phyloP scores from a whole-genome alignment of 2,797 vertebrate genomes.

The Crenichthys baileyi region DNA sequence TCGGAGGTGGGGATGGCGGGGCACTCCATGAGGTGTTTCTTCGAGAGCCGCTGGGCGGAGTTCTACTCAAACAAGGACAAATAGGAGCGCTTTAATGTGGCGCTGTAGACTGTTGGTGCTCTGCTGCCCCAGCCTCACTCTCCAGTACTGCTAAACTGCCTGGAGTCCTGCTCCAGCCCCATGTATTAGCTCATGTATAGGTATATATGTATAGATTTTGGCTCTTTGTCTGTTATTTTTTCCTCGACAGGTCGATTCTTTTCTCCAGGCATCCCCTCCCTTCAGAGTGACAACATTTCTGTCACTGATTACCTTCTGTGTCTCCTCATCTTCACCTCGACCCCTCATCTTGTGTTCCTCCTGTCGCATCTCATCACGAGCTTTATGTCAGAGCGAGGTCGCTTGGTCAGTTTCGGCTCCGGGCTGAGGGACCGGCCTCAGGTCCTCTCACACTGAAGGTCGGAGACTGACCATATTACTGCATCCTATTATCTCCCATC shows the following conservation, averaged over 20 bases:
- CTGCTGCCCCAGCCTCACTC: constrained; percentile 57
- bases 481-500: constrained; percentile 50
- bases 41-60: constrained; percentile 95
- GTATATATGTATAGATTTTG: constrained; percentile 84
- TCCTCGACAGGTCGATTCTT: constrained; percentile 62
- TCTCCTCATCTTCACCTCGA: constrained; percentile 50
- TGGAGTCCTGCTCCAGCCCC: constrained; percentile 66
- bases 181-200: constrained; percentile 77
- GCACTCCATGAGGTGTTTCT: constrained; percentile 91
- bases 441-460: constrained; percentile 48
- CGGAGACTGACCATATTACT: constrained; percentile 50
- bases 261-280: constrained; percentile 48
- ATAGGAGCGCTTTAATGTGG: constrained; percentile 68
- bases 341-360: constrained; percentile 28
- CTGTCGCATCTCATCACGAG: constrained; percentile 49
- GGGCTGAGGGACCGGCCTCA: constrained; percentile 42
- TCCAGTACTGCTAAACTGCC: constrained; percentile 74
- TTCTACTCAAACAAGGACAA: constrained; percentile 90
- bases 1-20: constrained; percentile 92
- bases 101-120: constrained; percentile 64
- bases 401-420: constrained; percentile 38
- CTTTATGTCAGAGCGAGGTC: constrained; percentile 52
- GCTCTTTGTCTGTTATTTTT: constrained; percentile 76
- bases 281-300: constrained; percentile 32
- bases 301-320: constrained; percentile 25